phyloP scores from a whole-genome alignment of 2,888 invertebrate genomes.

The Scaptomyza polygonia region DNA sequence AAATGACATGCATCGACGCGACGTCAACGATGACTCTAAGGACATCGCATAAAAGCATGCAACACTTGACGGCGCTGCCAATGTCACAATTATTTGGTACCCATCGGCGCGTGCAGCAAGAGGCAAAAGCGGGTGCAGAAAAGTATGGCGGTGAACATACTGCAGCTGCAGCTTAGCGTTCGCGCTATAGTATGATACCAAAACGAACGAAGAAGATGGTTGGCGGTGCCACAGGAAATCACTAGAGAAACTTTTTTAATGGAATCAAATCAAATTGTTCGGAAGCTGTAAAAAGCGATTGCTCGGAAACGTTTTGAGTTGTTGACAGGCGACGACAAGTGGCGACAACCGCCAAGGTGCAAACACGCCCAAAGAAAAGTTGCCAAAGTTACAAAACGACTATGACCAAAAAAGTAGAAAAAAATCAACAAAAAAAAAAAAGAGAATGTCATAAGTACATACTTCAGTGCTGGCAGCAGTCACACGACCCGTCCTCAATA shows the following conservation, averaged over 20 bases:
- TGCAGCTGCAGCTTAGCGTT: slow-evolving; percentile 58
- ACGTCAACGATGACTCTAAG: slow-evolving; percentile 36
- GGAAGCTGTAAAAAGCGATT: slow-evolving; percentile 81
- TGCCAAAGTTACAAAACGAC: slow-evolving; percentile 63
- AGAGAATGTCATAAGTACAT: slow-evolving; percentile 64
- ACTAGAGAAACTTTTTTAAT: slow-evolving; percentile 79
- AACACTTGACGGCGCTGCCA: slow-evolving; percentile 67
- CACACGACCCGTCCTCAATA: slow-evolving; percentile 63
- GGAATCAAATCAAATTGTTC: slow-evolving; percentile 80
- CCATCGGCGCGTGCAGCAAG: slow-evolving; percentile 11
- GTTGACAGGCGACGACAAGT: slow-evolving; percentile 68
- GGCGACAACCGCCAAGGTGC: slow-evolving; percentile 71
- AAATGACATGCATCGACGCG: slow-evolving; percentile 74
- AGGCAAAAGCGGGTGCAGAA: slow-evolving; percentile 3
- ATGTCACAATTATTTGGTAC: slow-evolving; percentile 78
- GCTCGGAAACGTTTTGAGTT: slow-evolving; percentile 81
- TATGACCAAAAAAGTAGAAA: slow-evolving; percentile 41
- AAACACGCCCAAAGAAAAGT: slow-evolving; percentile 69
- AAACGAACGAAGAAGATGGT: slow-evolving; percentile 16
- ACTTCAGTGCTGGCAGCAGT: slow-evolving; percentile 66
- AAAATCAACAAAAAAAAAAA: slow-evolving; percentile 20
- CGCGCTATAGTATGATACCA: slow-evolving; percentile 24
- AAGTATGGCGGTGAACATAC: slow-evolving; percentile 22
- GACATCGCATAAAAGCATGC: slow-evolving; percentile 64
- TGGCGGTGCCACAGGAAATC: slow-evolving; percentile 62